A percentile compares a stretch with the other conserved stretches of the same genome.
These are phyloP conservation scores for Teinopalpus imperialis DNA, from an alignment of 2,888 invertebrate genomes.

Conservation along the genomic window DNA sequence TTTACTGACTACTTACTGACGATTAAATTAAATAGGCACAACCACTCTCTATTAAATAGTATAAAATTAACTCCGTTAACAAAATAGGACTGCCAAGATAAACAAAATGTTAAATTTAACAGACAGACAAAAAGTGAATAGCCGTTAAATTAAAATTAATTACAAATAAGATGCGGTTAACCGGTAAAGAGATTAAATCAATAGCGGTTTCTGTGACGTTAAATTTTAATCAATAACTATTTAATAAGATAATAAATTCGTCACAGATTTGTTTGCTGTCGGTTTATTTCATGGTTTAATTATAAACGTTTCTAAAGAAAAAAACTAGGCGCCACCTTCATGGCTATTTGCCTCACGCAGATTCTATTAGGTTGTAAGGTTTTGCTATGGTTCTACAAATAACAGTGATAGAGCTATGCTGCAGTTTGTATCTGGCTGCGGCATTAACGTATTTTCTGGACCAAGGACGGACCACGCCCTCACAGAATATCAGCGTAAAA, in stretches of 20 bases:
- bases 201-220: constrained; percentile 5
- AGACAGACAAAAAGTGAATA: constrained; percentile 1
- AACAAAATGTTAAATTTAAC: background rate
- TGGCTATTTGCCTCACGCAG: background rate
- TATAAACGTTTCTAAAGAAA: background rate
- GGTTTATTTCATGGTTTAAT: constrained; percentile 8
- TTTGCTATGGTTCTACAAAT: too few relatives aligned
- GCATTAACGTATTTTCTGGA: too few relatives aligned
- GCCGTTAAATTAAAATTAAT: constrained; percentile 12
- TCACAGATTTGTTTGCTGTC: background rate
- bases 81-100: too few relatives aligned
- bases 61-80: too few relatives aligned
- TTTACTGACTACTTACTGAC: too few relatives aligned
- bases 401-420: too few relatives aligned
- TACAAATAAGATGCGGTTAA: constrained; percentile 5
- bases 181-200: background rate
- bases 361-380: background rate
- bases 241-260: constrained; percentile 5
- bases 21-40: too few relatives aligned
- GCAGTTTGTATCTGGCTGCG: too few relatives aligned
- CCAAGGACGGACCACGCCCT: too few relatives aligned
- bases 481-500: too few relatives aligned
- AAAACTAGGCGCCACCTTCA: background rate
- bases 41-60: too few relatives aligned
- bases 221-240: constrained; percentile 11